Base-by-base conservation (phyloP, 1,140 invertebrate genomes). In the Pomacea maculata region DNA sequence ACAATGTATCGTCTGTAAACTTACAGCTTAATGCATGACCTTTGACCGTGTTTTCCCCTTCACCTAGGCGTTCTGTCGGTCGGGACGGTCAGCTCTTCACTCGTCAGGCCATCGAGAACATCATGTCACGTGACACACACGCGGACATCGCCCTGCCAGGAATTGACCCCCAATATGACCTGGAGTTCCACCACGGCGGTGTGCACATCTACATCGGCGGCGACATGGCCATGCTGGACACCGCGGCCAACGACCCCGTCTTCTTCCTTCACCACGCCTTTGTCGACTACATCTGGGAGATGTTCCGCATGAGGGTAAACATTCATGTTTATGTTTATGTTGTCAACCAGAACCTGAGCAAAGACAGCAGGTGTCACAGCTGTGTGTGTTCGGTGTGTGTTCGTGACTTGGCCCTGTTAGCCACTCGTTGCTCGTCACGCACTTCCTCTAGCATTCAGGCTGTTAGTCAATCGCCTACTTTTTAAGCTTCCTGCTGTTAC, bases 191-290 rank as follows among this genome's bases (percentile, higher is more conserved):
- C 25, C 89, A 90, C 75, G 88, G 86, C 14, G 81, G 79, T 19
- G 80, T 86, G 17, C 89, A 90, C 82, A 83, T 82, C 9, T 89
- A 85, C 82, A 74, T 89, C 14, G 89, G 89, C 9, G 89, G 89
- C 8, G 81, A 86, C 76, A 89, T 90, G 87, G 83, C 78, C 21
- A 80, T 83, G 67, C 80, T 90, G 70, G 82, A 86, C 61, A 90
- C 89, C 0, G 87, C 90, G 10, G 83, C 91, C 54, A 92, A 89
- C 79, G 92, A 92, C 81, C 89, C 89, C 1, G 81, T 91, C 29
- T 92, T 92, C 85, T 92, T 88, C 81, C 77, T 92, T 82, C 91
- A 92, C 82, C 92, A 92, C 84, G 83, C 85, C n/a, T 92, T 90
- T 84, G 85, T 92, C 25, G 91, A 92, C 82, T 88, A 88, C 78